These are phyloP conservation scores for Porphyrio hochstetteri DNA, from an alignment of 2,113 vertebrate species.

Conservation along the genomic window DNA sequence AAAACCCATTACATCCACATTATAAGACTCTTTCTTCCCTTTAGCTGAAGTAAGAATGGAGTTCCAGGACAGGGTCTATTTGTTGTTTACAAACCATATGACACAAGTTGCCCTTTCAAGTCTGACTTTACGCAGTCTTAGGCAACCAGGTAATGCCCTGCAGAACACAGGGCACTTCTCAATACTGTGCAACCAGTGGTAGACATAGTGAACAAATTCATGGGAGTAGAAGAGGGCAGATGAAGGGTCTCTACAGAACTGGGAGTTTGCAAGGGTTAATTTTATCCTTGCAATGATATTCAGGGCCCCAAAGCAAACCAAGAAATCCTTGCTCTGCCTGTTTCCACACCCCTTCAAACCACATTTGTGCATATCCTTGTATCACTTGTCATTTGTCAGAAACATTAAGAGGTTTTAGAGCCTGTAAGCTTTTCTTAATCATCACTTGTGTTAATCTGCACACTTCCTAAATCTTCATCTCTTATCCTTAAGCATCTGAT, in stretches of 20 bases:
- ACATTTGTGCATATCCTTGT: background rate
- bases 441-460: conserved; percentile 55
- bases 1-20: background rate
- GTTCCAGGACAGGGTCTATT: background rate
- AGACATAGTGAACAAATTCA: background rate
- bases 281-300: background rate
- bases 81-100: background rate
- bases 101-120: background rate
- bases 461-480: conserved; percentile 68
- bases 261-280: background rate
- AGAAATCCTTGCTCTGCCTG: background rate
- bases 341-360: background rate
- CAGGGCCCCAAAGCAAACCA: background rate
- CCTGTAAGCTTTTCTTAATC: conserved; percentile 55
- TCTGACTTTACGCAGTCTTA: background rate
- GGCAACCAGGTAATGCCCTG: background rate
- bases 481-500: conserved; percentile 13
- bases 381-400: conserved; percentile 11
- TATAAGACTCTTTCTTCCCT: background rate
- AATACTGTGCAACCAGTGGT: background rate
- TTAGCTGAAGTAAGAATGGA: background rate
- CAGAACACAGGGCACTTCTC: background rate
- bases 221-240: background rate
- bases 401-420: conserved; percentile 46
- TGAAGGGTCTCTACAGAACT: background rate